A percentile compares a stretch with the other conserved stretches of the same genome.
Evolutionary conservation across 2,113 vertebrate genomes (phyloP).

Genomic region (Loxodonta africana): DNA sequence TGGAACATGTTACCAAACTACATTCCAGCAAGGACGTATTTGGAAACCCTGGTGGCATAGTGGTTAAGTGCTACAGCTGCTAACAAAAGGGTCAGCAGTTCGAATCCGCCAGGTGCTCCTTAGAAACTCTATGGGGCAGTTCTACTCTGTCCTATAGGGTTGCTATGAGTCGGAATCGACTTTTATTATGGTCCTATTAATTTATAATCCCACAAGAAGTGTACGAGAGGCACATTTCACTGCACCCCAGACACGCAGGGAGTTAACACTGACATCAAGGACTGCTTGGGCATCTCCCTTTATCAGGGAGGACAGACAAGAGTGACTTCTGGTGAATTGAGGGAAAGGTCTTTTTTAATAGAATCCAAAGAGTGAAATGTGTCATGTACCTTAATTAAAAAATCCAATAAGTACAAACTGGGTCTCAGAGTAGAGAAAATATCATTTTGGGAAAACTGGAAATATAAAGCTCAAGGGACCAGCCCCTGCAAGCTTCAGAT

Average conservation of each 20-base stretch:
- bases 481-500: not conserved
- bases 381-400: slow-evolving; percentile 67
- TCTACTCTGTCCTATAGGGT: too few relatives aligned
- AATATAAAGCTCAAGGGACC: slow-evolving; percentile 20
- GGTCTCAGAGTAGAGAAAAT: slow-evolving; percentile 30
- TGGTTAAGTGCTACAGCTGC: too few relatives aligned
- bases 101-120: too few relatives aligned
- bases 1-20: slow-evolving; percentile 53
- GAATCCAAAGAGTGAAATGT: slow-evolving; percentile 58
- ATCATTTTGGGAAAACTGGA: slow-evolving; percentile 23
- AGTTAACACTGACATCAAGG: not conserved
- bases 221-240: not conserved
- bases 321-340: not conserved
- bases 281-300: not conserved
- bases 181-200: not conserved
- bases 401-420: slow-evolving; percentile 16
- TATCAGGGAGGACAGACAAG: not conserved
- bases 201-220: slow-evolving; percentile 29
- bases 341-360: slow-evolving; percentile 44
- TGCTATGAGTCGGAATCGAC: too few relatives aligned
- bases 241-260: not conserved
- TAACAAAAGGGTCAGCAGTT: too few relatives aligned
- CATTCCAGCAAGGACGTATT: slow-evolving; percentile 59
- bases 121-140: too few relatives aligned
- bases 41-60: too few relatives aligned